phyloP scores from a whole-genome alignment of 2,797 vertebrate species.

The Eurystomus glaucurus region DNA sequence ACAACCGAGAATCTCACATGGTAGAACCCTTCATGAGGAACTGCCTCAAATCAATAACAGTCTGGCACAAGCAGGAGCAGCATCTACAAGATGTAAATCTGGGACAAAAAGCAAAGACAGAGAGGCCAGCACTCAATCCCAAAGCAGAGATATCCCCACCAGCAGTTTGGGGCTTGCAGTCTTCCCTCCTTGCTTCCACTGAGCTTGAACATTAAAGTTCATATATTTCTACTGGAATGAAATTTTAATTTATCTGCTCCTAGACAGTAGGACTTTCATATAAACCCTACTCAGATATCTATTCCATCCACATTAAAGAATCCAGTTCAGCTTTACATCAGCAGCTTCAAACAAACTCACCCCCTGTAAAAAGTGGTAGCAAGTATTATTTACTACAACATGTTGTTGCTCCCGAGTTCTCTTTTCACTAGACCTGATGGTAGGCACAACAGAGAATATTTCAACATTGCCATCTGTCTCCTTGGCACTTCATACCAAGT shows the following conservation, averaged over 20 bases:
- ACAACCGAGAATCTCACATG: background rate
- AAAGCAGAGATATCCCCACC: background rate
- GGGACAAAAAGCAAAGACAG: background rate
- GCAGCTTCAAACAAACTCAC: background rate
- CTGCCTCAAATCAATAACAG: background rate
- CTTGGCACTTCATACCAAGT: slow-evolving; percentile 54
- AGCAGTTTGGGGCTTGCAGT: accelerated
- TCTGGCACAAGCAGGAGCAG: background rate
- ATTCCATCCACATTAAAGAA: background rate
- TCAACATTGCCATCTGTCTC: slow-evolving; percentile 74
- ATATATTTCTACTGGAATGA: background rate
- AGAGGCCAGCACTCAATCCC: background rate
- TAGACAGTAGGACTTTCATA: background rate
- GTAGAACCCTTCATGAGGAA: background rate
- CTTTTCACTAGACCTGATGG: slow-evolving; percentile 68
- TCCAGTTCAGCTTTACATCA: background rate
- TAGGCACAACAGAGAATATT: slow-evolving; percentile 73
- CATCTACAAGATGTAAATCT: background rate
- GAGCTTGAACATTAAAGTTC: background rate
- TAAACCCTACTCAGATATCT: background rate
- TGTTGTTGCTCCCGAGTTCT: slow-evolving; percentile 62
- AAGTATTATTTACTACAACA: slow-evolving; percentile 60
- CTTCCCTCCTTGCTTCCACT: background rate
- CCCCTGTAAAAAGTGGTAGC: background rate
- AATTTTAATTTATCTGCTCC: background rate